A percentile compares a stretch with the other conserved stretches of the same genome.
phyloP scores from a whole-genome alignment of 2,888 invertebrate genomes.

The Chaetoderma sp. region DNA sequence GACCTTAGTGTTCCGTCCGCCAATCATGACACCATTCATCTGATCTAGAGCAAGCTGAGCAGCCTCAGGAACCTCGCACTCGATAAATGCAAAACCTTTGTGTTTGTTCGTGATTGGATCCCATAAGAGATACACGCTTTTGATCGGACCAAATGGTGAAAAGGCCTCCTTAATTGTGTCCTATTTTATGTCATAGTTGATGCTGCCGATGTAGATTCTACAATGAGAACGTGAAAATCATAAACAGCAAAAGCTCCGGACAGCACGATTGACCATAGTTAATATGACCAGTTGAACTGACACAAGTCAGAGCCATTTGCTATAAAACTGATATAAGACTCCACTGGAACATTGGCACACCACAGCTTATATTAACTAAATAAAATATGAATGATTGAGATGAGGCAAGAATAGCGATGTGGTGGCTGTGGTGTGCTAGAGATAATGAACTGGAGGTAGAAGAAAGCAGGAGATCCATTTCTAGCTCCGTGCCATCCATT shows the following conservation, averaged over 20 bases:
- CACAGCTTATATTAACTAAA: too few relatives aligned
- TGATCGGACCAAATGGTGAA: conserved; percentile 98
- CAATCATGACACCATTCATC: conserved; percentile 99
- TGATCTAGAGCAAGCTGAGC: conserved; percentile 98
- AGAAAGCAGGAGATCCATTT: too few relatives aligned
- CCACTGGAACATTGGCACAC: too few relatives aligned
- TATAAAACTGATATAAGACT: too few relatives aligned
- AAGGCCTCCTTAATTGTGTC: conserved; percentile 98
- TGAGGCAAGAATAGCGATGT: too few relatives aligned
- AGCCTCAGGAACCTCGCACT: conserved; percentile 99
- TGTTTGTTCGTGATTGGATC: conserved; percentile 99
- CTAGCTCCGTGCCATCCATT: too few relatives aligned
- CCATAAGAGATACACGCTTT: conserved; percentile 99
- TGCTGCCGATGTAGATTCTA: conserved; percentile 99
- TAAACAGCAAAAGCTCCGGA: neutral
- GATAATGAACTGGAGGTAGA: too few relatives aligned
- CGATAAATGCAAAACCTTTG: conserved; percentile 99
- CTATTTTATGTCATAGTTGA: conserved; percentile 98
- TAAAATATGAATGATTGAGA: too few relatives aligned
- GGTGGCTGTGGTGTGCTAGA: too few relatives aligned
- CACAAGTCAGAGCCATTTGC: too few relatives aligned
- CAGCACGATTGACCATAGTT: neutral
- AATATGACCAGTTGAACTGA: neutral
- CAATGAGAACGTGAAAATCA: conserved; percentile 35
- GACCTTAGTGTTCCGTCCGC: conserved; percentile 91